Percentiles rank a stretch among this genome's conserved stretches.
phyloP scores from a whole-genome alignment of 2,113 vertebrate species.

The Strigops habroptila region DNA sequence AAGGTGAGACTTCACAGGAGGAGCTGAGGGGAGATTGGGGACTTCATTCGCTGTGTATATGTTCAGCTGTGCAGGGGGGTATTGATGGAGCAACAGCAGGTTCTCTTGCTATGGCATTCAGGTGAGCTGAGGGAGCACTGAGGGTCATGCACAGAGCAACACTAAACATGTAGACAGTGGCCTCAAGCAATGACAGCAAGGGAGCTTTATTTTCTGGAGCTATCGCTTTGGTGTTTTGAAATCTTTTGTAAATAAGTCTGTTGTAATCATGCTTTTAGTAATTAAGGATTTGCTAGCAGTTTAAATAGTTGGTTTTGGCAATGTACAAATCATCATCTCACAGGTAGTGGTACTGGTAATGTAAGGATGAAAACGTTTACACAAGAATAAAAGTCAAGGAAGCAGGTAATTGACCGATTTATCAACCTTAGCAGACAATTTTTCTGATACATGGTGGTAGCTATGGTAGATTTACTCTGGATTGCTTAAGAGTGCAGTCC shows the following conservation, averaged over 20 bases:
- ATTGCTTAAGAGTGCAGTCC: constrained; percentile 66
- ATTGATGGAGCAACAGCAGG: background rate
- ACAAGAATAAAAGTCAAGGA: constrained; percentile 71
- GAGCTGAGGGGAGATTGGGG: background rate
- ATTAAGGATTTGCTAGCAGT: constrained; percentile 63
- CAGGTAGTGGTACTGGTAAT: constrained; percentile 56
- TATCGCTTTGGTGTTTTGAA: constrained; percentile 25
- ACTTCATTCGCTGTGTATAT: background rate
- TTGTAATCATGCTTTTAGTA: constrained; percentile 55
- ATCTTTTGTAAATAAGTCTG: background rate
- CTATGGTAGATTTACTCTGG: constrained; percentile 73
- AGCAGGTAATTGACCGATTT: constrained; percentile 72
- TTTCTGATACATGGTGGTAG: constrained; percentile 58
- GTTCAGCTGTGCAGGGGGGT: background rate
- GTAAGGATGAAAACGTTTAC: constrained; percentile 67
- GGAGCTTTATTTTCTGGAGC: constrained; percentile 33
- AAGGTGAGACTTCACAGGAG: background rate
- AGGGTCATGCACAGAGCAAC: background rate
- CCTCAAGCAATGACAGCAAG: background rate
- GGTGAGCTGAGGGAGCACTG: background rate
- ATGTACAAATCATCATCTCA: constrained; percentile 25
- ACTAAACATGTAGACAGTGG: background rate
- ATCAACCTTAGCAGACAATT: constrained; percentile 71
- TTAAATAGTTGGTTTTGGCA: constrained; percentile 51
- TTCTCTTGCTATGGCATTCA: background rate